Evolutionary conservation across 2,888 invertebrate species (phyloP), one percentile per base, ranked within the genome.

Genomic region (Trimorus sp.): DNA sequence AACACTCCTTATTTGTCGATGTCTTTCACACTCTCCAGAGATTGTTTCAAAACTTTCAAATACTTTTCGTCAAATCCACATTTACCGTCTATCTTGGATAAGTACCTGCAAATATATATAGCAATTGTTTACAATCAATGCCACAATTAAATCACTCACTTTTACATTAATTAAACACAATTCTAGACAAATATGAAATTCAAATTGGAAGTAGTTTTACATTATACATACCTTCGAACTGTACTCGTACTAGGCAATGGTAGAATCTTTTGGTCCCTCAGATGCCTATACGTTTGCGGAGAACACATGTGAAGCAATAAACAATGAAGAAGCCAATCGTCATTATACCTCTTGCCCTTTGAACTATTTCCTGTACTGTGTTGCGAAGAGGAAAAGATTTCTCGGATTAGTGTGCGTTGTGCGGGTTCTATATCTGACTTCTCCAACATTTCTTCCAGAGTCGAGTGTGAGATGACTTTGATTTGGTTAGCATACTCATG

Each of bases 241-340:
- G 71, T 51, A 9, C 71, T 59, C 7, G 36, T 14, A 51, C 16
- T 12, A 8, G 71, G 59, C 36, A 71, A 26, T 15, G 71, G 71
- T 12, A 60, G 38, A 12, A 71, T 14, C 9, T 71, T 53, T n/a
- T 51, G 16, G 15, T 63, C 15, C 2, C 62, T 16, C 8, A 73
- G 9, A 45, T 36, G 40, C 7, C 36, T 12, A 42, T 54, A 73
- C 5, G 54, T 63, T 40, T 7, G 7, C 26, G 73, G 73, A 53
- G 73, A 73, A 12, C 45, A 7, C 51, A 60, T 73, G n/a, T 73
- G 54, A 0, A 73, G 26, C 8, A 73, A 12, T 7, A 73, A 9
- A 53, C 60, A n/a, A 37, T 59, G 26, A 3, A 71, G 7, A 2
- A 71, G n/a, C 71, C 71, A 71, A 16, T 71, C 59, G 12, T 60